Base-by-base conservation (phyloP, 2,888 invertebrate genomes). In the Bellardia bayeri region DNA sequence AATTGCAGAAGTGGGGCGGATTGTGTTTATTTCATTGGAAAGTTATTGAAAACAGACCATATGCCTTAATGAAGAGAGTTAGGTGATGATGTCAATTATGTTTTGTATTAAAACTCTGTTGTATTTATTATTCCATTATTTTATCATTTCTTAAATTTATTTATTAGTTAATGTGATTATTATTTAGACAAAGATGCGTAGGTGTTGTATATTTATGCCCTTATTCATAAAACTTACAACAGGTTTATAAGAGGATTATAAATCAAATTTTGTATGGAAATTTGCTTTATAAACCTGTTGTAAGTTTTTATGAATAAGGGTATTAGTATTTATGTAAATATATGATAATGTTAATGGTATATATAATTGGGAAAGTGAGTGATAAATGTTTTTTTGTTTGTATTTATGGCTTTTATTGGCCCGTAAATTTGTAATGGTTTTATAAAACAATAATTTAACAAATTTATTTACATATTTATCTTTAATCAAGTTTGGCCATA, bases 31-130 rank as follows among this genome's bases (percentile, higher is more conserved):
- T 37, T 37, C 37, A 37, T 37, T 4, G 56, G 45, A 13, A 45
- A 45, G 13, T 45, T 45, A 45, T 45, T 13, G 37, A 37, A 37
- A 37, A 14, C 8, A 56, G 16, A 8, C 56, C 56, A 56, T 23
- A 56, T 23, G 56, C 23, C 5, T 56, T 9, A 56, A 23, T 56
- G 56, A 3, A 56, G 56, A 9, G 3, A 3, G 45, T 42, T 23
- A 23, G 7, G 9, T 45, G 56, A 16, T 56, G 16, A 56, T 56
- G 56, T 56, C 56, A 56, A 56, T 56, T 56, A 56, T 56, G 56
- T 23, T 56, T 51, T 51, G 45, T 45, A 6, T 54, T 30, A 7
- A 13, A 58, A 58, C 4, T 58, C 30, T 30, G 30, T 37, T 33
- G 37, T 63, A 63, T 63, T 37, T 54, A 16, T 9, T 63, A 37